Evolutionary conservation across 1,140 invertebrate genomes (phyloP), one percentile per base, ranked within the genome.

Genomic region (Aphaenogaster rudis): DNA sequence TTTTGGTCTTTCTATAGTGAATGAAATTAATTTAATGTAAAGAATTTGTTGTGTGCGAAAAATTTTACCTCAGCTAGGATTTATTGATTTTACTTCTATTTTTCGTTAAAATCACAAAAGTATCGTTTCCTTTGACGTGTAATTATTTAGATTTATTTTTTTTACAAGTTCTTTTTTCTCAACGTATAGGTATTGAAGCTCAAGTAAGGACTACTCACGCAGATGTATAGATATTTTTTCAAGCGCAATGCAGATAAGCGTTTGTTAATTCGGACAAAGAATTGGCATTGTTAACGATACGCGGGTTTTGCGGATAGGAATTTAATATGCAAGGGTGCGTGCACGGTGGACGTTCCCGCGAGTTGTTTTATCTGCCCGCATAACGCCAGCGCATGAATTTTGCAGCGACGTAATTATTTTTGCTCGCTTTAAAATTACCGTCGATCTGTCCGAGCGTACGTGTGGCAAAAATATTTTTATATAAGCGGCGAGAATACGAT

Each of bases 241-340:
- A 15, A 21, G 28, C 42, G 54, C 69, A 48, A 61, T 36, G 52
- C 67, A 33, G 80, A 84, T 82, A 74, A 82, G 28, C 67, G 52
- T 74, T 84, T 13, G 54, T 84, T 84, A 84, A 76, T 84, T 74
- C 33, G 54, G 28, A 82, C 67, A 74, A 84, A 76, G 80, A 84
- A 72, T 54, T 13, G 15, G 4, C 54, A 42, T 84, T 61, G 80
- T 84, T 61, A 61, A 84, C 80, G 54, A 76, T 84, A 61, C 80
- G 39, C 57, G 69, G 69, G 42, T 84, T 76, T 76, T 76, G 69
- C n/a, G 48, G 67, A 42, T 48, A 74, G 67, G 42, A 82, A 82
- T 82, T 82, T 82, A 82, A 82, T 82, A 74, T 82, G 67, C 77
- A 36, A 80, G 45, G 77, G 33, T 80, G 77, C 80, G 80, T 82